Conservation (phyloP, 2,113 vertebrate species). For the Rattus rattus region DNA sequence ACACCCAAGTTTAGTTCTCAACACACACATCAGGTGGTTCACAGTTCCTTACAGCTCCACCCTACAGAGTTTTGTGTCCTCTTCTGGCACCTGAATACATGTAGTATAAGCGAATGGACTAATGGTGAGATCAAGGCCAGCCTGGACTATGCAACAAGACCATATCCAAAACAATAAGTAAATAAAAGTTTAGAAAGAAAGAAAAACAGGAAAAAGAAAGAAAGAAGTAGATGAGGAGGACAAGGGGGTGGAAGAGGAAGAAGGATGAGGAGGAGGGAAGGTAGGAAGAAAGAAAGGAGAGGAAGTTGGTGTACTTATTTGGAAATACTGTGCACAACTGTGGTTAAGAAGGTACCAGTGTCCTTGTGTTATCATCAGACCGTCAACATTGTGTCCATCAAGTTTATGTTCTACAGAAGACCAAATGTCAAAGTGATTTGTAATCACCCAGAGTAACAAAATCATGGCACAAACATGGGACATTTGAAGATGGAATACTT, state of each 20-base stretch:
- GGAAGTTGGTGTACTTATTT: neutral
- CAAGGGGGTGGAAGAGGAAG: no score
- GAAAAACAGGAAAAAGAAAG: neutral
- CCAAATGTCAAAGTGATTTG: neutral
- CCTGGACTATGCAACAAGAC: neutral
- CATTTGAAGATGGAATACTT: neutral
- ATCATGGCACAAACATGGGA: no score
- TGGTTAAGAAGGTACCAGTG: neutral
- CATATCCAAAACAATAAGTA: neutral
- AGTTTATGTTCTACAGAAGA: neutral
- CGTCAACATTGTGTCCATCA: neutral
- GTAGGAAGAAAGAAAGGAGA: rapidly evolving
- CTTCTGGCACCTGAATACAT: neutral
- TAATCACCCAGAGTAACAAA: neutral
- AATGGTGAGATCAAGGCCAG: neutral
- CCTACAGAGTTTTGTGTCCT: neutral
- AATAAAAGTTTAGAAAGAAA: neutral
- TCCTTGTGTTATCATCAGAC: neutral
- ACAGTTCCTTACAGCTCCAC: neutral
- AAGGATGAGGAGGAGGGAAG: neutral
- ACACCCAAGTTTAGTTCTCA: neutral
- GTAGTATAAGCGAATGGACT: neutral
- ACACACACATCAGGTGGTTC: neutral
- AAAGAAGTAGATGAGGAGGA: neutral
- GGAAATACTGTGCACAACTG: no score